phyloP scores from a whole-genome alignment of 1,140 invertebrate species.

The Drosophila tani region DNA sequence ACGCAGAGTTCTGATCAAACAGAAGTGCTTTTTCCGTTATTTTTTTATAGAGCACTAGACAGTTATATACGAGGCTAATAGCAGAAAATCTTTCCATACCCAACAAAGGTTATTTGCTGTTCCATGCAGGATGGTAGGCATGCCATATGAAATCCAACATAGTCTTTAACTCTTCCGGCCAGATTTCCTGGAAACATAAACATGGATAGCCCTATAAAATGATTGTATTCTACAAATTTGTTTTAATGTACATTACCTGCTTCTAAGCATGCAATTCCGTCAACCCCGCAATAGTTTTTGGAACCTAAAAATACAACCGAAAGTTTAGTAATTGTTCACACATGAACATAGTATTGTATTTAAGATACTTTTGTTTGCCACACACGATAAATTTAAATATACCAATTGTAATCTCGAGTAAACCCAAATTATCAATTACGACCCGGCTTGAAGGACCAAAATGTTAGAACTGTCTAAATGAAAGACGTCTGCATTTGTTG shows the following conservation, averaged over 20 bases:
- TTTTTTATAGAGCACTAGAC: too few species aligned
- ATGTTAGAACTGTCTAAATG: too few species aligned
- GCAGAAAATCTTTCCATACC: conserved; percentile 20
- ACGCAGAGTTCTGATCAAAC: too few species aligned
- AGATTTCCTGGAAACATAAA: conserved; percentile 33
- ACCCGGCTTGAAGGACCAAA: too few species aligned
- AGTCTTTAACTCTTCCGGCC: conserved; percentile 39
- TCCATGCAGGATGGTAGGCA: conserved; percentile 65
- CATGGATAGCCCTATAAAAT: background rate
- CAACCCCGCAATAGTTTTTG: conserved; percentile 36
- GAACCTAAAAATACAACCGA: conserved; percentile 12
- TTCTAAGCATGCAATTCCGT: conserved; percentile 44
- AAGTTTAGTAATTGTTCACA: background rate
- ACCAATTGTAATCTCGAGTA: too few species aligned
- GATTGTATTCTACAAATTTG: background rate
- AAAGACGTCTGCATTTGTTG: too few species aligned
- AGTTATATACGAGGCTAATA: too few species aligned
- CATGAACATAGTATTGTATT: too few species aligned
- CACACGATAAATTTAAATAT: too few species aligned
- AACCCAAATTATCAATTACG: too few species aligned
- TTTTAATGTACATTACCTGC: conserved; percentile 23
- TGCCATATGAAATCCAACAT: conserved; percentile 35
- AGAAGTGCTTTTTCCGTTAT: too few species aligned
- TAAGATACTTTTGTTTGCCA: too few species aligned
- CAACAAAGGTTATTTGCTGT: conserved; percentile 61